These are phyloP conservation scores for Myotis vivesi DNA, from an alignment of 2,797 vertebrate genomes.

Conservation along the genomic window DNA sequence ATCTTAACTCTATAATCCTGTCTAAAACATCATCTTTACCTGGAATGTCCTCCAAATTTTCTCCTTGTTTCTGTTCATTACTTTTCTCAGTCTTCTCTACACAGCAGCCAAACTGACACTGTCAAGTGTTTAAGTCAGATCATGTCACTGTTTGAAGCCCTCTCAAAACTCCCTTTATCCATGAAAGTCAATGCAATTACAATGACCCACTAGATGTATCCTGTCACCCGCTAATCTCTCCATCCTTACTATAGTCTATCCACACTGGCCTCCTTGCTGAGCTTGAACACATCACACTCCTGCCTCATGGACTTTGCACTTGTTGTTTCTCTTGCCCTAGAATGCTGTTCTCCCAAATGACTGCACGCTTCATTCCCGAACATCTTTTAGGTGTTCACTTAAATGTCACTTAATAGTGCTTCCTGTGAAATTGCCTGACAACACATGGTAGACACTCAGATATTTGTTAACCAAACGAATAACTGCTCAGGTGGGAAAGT, in stretches of 20 bases:
- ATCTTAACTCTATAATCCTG: background rate
- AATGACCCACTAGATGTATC: background rate
- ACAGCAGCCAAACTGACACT: background rate
- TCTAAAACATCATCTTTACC: background rate
- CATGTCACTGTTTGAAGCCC: background rate
- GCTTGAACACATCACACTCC: background rate
- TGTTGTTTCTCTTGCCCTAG: background rate
- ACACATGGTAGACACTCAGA: background rate
- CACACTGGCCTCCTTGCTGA: background rate
- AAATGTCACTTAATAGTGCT: background rate
- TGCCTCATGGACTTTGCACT: background rate
- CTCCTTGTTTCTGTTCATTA: background rate
- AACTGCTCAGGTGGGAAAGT: background rate
- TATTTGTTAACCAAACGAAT: background rate
- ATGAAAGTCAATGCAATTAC: background rate
- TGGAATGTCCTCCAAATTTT: background rate
- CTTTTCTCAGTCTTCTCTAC: background rate
- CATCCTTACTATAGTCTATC: background rate
- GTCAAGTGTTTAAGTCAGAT: background rate
- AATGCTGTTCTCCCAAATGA: background rate
- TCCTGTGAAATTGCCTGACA: background rate
- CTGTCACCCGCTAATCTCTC: background rate
- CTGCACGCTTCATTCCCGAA: background rate
- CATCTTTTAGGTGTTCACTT: background rate
- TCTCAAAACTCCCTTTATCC: background rate